Evolutionary conservation across 1,140 invertebrate species (phyloP), one percentile per base, ranked within the genome.

Genomic region (Zaprionus nigranus): DNA sequence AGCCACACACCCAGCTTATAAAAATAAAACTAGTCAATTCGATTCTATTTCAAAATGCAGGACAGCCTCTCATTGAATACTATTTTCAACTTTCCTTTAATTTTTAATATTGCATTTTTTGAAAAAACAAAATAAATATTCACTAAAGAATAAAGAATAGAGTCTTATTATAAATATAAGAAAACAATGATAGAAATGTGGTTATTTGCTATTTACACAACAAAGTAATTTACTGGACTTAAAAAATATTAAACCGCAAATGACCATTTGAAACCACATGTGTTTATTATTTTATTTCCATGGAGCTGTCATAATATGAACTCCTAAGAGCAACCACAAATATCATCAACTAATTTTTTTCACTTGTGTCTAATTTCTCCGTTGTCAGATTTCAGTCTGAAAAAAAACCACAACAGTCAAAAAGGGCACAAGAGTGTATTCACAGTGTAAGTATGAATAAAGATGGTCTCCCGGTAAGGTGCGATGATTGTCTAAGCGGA

Each of bases 341-440:
- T 38, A 72, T 56, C 79, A 72, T 80, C 72, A 86, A 57, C 66
- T 72, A 74, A 65, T 70, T 68, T 67, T 74, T 71, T 43, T 56
- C 82, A 82, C 82, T 87, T 74, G 67, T 65, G 24, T 58, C 57
- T 62, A 79, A 87, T 87, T 86, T 87, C 67, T 87, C 60, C 57
- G 61, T 54, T 57, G 62, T 78, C 51, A 26, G 58, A 22, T 4
- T 26, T 26, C 53, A 67, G 51, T 49, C 43, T 74, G 30, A 62
- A 74, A 26, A 43, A 64, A 67, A 75, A 66, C 68, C 72, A 43
- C 78, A 82, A 53, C 28, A 46, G 34, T 38, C 64, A 22, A 43
- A 43, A 54, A 71, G 58, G 72, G 65, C 58, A 58, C 65, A 67
- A 63, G 49, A 72, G 70, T 46, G 40, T 17, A 75, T 68, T 56